These are phyloP conservation scores for Myotis brandtii DNA, from an alignment of 2,113 vertebrate genomes.

Conservation along the genomic window DNA sequence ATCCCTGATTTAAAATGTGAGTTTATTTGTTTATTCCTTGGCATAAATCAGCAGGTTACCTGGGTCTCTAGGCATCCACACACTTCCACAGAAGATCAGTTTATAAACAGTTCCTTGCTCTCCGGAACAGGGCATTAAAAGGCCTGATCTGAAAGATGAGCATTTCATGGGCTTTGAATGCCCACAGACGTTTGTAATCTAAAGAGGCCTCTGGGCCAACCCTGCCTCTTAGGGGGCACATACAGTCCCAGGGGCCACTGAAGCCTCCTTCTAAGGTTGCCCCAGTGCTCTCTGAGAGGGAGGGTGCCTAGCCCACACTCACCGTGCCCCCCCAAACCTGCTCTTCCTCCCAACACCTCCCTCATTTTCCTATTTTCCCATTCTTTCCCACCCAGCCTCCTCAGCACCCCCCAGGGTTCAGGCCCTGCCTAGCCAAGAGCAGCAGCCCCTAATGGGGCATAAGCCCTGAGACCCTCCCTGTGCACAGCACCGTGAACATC, in stretches of 20 bases:
- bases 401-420: background rate
- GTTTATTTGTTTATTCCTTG: background rate
- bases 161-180: background rate
- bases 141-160: background rate
- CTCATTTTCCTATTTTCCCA: background rate
- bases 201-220: background rate
- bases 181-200: background rate
- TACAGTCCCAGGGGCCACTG: background rate
- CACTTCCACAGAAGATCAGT: background rate
- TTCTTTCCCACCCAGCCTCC: background rate
- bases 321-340: too few relatives aligned
- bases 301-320: background rate
- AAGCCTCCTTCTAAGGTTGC: background rate
- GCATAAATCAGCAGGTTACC: background rate
- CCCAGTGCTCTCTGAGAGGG: too few relatives aligned
- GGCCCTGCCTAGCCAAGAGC: background rate
- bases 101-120: background rate
- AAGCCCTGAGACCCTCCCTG: background rate
- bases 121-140: background rate
- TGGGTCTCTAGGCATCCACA: background rate
- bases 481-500: too few relatives aligned
- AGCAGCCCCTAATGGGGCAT: background rate
- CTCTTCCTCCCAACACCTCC: background rate
- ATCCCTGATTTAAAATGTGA: background rate
- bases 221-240: background rate